Base-by-base conservation (phyloP, 2,888 invertebrate genomes). In the Heliothis peltigera region DNA sequence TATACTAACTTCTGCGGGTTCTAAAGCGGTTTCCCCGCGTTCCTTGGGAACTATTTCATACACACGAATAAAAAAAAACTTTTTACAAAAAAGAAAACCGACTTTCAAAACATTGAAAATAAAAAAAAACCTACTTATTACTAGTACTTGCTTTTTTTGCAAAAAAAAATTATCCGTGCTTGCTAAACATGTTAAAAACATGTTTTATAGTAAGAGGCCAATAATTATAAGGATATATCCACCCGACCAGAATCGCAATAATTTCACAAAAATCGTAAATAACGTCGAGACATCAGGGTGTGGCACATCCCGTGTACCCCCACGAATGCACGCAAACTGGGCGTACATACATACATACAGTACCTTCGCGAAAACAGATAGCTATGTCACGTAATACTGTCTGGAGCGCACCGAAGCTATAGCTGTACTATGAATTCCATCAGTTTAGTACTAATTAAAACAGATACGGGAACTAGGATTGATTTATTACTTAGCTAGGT, bases 321-420 rank as follows among this genome's bases (percentile, higher is more conserved):
- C 52, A 52, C 67, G 22, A 49, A 39, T 15, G 12, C 49, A 46
- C 48, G 43, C 66, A 65, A 48, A 66, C 58, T 58, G 71, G 19
- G 42, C 35, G 32, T 64, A 18, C 12, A 17, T 58, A 58, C 8
- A 15, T 28, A 28, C 22, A 19, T 17, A 18, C 53, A 21, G 32
- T 52, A 28, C 8, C n/a, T 64, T 28, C 43, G 32, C 15, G 48
- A 44, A 70, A 49, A 55, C 19, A 55, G 64, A 64, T 69, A 58
- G 57, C 72, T 71, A 69, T 71, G 52, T 64, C 18, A 8, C 21
- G 35, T 57, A 19, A 10, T 47, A 39, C 17, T 25, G 5, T 22
- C 10, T 35, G 12, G 15, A 22, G 4, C 21, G 56, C 51, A 19
- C 10, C 12, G 35, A 10, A 25, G 7, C 7, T 2, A 10, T 12